Conservation (phyloP, 2,888 invertebrate genomes). For the Loripinus fragilis region DNA sequence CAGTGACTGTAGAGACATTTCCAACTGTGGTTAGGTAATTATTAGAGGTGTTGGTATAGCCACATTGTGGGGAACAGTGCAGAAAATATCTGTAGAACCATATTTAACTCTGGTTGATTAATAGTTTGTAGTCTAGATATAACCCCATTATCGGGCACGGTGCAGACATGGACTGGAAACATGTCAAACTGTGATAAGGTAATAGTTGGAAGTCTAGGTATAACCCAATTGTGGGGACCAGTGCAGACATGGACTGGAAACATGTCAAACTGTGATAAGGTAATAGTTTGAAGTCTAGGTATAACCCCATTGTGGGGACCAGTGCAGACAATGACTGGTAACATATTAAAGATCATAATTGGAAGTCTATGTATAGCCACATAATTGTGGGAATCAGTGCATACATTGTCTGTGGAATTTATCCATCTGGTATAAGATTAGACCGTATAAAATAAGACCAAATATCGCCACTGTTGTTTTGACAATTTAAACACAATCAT, state of each 20-base stretch:
- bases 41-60: neutral
- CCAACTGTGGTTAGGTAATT: conserved; percentile 67
- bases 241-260: neutral
- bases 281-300: neutral
- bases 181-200: neutral
- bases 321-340: neutral
- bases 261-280: neutral
- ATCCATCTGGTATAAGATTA: too few relatives aligned
- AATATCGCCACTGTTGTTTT: too few relatives aligned
- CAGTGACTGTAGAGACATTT: conserved; percentile 70
- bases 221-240: neutral
- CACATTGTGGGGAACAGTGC: neutral
- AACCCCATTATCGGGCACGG: neutral
- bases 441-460: too few relatives aligned
- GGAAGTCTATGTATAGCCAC: too few relatives aligned
- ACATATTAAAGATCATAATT: neutral
- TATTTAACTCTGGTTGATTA: neutral
- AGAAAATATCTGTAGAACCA: neutral
- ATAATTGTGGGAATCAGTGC: too few relatives aligned
- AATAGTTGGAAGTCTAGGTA: neutral
- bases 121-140: neutral
- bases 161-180: neutral
- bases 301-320: neutral
- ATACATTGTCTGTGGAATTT: too few relatives aligned
- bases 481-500: too few relatives aligned